Conservation (phyloP, 2,797 vertebrate genomes). For the Streptopelia turtur region DNA sequence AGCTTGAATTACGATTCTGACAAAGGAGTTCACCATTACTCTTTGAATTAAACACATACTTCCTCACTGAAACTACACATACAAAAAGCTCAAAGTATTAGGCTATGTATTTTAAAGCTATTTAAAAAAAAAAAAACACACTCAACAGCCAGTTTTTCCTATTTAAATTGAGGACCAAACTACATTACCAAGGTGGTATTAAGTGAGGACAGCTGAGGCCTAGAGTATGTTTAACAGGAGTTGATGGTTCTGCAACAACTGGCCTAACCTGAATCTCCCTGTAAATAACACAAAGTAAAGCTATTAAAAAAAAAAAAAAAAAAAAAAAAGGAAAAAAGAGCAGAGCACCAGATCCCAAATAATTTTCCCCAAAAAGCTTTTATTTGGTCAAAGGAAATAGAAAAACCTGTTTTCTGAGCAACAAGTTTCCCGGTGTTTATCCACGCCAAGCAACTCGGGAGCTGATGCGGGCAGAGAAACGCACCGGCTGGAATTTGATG, state of each 20-base stretch:
- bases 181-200: not conserved
- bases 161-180: not conserved
- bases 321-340: not conserved
- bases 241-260: not conserved
- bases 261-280: not conserved
- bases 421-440: not conserved
- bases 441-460: not conserved
- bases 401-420: not conserved
- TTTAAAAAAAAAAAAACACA: not conserved
- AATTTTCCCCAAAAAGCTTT: not conserved
- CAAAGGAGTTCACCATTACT: not conserved
- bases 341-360: not conserved
- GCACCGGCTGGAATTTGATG: not conserved
- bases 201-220: not conserved
- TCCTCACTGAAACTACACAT: not conserved
- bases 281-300: not conserved
- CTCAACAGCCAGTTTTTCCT: not conserved
- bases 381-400: not conserved
- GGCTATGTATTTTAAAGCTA: not conserved
- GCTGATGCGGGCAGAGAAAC: not conserved
- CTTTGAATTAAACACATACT: not conserved
- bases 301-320: not conserved
- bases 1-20: not conserved
- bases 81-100: not conserved
- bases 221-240: not conserved